Conservation (phyloP, 2,797 vertebrate species). For the Pangasius djambal region DNA sequence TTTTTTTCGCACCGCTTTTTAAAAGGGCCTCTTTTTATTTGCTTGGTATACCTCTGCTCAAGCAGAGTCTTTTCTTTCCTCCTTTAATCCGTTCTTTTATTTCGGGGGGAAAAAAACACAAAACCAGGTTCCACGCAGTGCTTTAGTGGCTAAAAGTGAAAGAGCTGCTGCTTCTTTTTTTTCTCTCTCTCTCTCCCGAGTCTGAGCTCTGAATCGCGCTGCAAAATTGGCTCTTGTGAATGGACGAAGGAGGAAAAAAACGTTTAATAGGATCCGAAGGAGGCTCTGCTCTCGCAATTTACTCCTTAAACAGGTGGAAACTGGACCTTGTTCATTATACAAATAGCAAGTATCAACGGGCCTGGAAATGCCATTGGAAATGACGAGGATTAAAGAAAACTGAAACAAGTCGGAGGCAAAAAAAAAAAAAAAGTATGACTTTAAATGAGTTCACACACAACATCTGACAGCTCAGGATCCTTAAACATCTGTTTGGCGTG, state of each 20-base stretch:
- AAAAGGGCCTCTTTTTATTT: conserved; percentile 81
- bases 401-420: conserved; percentile 45
- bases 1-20: conserved; percentile 67
- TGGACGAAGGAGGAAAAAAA: conserved; percentile 80
- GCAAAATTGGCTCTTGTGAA: conserved; percentile 88
- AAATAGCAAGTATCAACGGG: conserved; percentile 77
- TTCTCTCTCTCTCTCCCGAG: conserved; percentile 63
- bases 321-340: conserved; percentile 83
- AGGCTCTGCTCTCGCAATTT: conserved; percentile 79
- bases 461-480: neutral
- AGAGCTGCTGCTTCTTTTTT: conserved; percentile 76
- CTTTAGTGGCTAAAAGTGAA: conserved; percentile 93
- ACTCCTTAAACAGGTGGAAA: conserved; percentile 89
- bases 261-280: conserved; percentile 85
- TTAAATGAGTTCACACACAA: conserved; percentile 20
- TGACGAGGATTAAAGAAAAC: conserved; percentile 69
- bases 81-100: conserved; percentile 90
- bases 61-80: conserved; percentile 80
- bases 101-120: conserved; percentile 82
- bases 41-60: conserved; percentile 83
- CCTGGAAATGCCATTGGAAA: conserved; percentile 66
- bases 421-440: neutral
- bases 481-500: neutral
- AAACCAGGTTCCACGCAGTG: conserved; percentile 94
- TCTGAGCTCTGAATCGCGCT: conserved; percentile 84